phyloP scores from a whole-genome alignment of 2,797 vertebrate species.

The Ctenopoma kingsleyae region DNA sequence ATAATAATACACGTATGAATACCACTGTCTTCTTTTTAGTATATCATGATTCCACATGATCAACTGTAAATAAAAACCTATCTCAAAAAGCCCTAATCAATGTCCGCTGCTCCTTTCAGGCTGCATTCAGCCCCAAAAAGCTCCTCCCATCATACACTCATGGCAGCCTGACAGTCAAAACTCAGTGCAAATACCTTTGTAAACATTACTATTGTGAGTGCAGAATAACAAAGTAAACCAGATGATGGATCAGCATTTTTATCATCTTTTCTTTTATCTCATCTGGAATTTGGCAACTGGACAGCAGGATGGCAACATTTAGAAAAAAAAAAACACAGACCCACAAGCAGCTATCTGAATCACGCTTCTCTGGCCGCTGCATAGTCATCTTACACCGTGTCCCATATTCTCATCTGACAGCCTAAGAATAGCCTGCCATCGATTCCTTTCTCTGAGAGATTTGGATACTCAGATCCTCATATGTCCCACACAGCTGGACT shows the following conservation, averaged over 20 bases:
- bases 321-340: conserved; percentile 1
- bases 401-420: conserved; percentile 62
- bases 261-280: not conserved
- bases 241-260: not conserved
- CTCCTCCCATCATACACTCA: not conserved
- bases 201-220: not conserved
- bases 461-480: conserved; percentile 51
- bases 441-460: conserved; percentile 60
- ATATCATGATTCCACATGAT: not conserved
- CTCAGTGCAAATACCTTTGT: not conserved
- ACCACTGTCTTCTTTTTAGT: not conserved
- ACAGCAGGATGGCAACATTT: not conserved
- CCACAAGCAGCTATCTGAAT: conserved; percentile 23
- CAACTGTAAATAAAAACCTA: not conserved
- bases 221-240: not conserved
- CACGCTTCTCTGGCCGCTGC: conserved; percentile 34
- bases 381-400: conserved; percentile 59
- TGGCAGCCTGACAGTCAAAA: conserved; percentile 1
- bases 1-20: not conserved
- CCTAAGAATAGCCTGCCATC: conserved; percentile 75
- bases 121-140: not conserved
- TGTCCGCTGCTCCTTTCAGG: not conserved
- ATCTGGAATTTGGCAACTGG: not conserved
- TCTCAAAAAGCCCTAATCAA: not conserved
- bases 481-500: conserved; percentile 46